Base-by-base conservation (phyloP, 2,113 vertebrate species). In the Carassius carassius region DNA sequence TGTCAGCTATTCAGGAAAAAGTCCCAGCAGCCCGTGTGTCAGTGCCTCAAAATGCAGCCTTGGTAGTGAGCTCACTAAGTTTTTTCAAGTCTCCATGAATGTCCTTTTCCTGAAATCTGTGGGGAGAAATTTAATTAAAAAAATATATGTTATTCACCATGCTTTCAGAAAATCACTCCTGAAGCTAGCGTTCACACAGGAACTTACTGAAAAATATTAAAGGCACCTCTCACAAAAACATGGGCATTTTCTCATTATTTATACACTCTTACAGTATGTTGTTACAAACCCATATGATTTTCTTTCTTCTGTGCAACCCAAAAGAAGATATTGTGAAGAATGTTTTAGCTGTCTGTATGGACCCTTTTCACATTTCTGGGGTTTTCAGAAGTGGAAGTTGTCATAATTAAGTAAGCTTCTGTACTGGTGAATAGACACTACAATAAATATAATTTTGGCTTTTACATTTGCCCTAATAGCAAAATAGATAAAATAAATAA, bases 1-100 rank as follows among this genome's bases (percentile, higher is more conserved):
- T 51, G 70, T 86, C 84, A 84, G 63, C 86, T 49, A 86, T 84
- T 86, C 85, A 82, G 82, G 32, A 41, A 67, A 70, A 84, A 78
- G 62, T 82, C 82, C 80, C 82, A 82, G 80, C 70, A 35, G 78
- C 9, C 44, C 19, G 17, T 77, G 49, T 17, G 32, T 78, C 54
- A 37, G 29, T 56, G 11, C 23, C 25, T 29, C 51, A 29, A 44
- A 73, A 73, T 60, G 49, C 17, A 9, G 74, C 49, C 74, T 77
- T 11, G 49, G 35, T 25, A 8, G 56, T 14, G 7, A 44, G 77
- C 0, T 41, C 32, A 37, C 35, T 63, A 47, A 23, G 21, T 8
- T 44, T 8, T 41, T n/a, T 3, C 1, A 63, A 44, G 49, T 19
- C 13, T 74, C 41, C 29, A 11, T 32, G 49, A 9, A 56, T 2